These are phyloP conservation scores for Pseudorasbora parva DNA, from an alignment of 2,113 vertebrate species.

Conservation along the genomic window DNA sequence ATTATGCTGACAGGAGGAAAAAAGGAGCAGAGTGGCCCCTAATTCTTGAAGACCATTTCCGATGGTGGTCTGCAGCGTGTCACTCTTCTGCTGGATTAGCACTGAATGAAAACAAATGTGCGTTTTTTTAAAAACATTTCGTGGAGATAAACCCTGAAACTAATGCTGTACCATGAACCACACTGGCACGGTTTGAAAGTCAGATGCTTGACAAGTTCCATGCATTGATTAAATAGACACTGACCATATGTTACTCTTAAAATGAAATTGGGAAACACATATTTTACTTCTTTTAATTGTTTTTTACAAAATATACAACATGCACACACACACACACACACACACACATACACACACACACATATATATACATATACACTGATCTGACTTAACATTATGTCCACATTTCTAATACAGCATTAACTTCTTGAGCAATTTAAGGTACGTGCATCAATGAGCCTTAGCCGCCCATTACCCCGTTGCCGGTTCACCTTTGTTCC, in stretches of 20 bases:
- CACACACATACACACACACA: too few relatives aligned
- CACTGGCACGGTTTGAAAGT: background rate
- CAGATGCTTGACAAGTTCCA: background rate
- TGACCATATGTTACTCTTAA: background rate
- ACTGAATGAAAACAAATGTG: conserved; percentile 1
- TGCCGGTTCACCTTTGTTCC: too few relatives aligned
- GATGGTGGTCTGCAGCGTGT: background rate
- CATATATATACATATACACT: too few relatives aligned
- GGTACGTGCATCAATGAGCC: too few relatives aligned
- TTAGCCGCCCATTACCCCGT: too few relatives aligned
- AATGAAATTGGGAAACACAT: background rate
- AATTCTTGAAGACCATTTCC: background rate
- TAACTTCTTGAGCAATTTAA: too few relatives aligned
- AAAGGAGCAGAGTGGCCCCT: background rate
- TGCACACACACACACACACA: too few relatives aligned
- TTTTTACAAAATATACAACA: background rate
- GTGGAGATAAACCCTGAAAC: background rate
- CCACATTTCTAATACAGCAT: too few relatives aligned
- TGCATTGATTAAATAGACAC: background rate
- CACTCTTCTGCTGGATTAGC: background rate
- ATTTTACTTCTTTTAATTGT: background rate
- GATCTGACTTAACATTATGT: too few relatives aligned
- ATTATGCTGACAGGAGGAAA: background rate
- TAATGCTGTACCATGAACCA: background rate
- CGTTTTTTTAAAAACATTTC: background rate